phyloP scores from a whole-genome alignment of 2,888 invertebrate genomes.

The Habroteleia sp. region DNA sequence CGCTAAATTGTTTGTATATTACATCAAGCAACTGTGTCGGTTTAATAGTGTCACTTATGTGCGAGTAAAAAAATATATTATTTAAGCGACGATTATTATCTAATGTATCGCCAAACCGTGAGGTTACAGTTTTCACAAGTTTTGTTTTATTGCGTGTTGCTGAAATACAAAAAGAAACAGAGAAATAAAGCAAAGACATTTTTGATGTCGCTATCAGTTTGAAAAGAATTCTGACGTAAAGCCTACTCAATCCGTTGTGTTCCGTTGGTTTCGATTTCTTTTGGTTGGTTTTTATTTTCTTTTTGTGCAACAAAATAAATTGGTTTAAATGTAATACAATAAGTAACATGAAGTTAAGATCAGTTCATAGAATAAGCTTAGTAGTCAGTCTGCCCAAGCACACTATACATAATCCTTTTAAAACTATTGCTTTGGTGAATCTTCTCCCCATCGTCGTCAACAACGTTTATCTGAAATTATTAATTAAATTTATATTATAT shows the following conservation, averaged over 20 bases:
- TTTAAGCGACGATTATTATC: constrained; percentile 46
- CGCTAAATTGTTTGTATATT: constrained; percentile 38
- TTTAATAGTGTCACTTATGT: constrained; percentile 33
- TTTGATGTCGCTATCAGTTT: too few relatives aligned
- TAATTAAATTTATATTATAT: too few relatives aligned
- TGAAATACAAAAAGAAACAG: constrained; percentile 16
- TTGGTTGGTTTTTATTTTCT: constrained; percentile 33
- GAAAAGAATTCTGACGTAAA: constrained; percentile 20
- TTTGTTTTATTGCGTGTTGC: constrained; percentile 15
- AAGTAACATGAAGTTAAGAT: constrained; percentile 71
- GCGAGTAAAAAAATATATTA: constrained; percentile 63
- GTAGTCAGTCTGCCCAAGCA: constrained; percentile 89
- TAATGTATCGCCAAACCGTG: constrained; percentile 31
- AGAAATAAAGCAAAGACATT: too few relatives aligned
- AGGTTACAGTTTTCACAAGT: constrained; percentile 12
- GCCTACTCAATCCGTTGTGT: too few relatives aligned
- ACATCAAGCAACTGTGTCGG: constrained; percentile 52
- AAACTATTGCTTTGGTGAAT: constrained; percentile 96
- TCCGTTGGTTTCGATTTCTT: constrained; percentile 32
- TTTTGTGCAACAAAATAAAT: constrained; percentile 72
- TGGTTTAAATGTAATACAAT: constrained; percentile 68
- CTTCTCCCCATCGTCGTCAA: constrained; percentile 87
- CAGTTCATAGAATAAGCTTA: constrained; percentile 73
- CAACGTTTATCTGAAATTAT: constrained; percentile 85
- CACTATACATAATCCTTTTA: constrained; percentile 95